A percentile compares a stretch with the other conserved stretches of the same genome.
Conservation (phyloP, 64 coral and sea anemone species). For the Montipora capricornis region DNA sequence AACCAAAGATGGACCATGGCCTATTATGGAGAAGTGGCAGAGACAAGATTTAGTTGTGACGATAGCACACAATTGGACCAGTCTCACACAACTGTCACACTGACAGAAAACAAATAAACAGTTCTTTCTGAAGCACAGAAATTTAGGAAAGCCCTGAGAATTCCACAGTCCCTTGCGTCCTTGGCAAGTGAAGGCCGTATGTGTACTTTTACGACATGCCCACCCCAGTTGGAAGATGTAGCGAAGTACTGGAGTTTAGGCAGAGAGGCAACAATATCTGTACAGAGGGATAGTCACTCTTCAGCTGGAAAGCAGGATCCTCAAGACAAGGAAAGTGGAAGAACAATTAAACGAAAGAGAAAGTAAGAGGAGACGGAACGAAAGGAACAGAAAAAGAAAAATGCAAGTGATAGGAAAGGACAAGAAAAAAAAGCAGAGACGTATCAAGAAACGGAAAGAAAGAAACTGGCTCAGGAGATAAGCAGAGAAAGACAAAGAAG, state of each 20-base stretch:
- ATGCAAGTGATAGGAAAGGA: neutral
- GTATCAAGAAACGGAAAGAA: no score
- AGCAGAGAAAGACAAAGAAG: neutral
- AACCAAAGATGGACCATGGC: slow-evolving; percentile 57
- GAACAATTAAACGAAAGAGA: neutral
- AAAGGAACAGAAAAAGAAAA: neutral
- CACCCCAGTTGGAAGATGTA: neutral
- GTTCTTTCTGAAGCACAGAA: slow-evolving; percentile 35
- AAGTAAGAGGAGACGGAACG: neutral
- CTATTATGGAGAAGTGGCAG: neutral
- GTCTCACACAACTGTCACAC: slow-evolving; percentile 3
- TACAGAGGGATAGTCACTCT: neutral
- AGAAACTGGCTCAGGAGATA: neutral
- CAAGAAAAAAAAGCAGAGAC: neutral
- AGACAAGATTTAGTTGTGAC: neutral
- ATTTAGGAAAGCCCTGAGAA: slow-evolving; percentile 10
- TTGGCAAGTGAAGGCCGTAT: slow-evolving; percentile 39
- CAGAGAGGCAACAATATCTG: neutral
- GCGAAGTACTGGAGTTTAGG: slow-evolving; percentile 16
- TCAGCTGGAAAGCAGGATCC: neutral
- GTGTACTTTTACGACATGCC: slow-evolving; percentile 1
- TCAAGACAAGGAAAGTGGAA: neutral
- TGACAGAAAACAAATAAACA: slow-evolving; percentile 5
- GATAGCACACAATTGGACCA: neutral
- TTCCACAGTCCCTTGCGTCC: slow-evolving; percentile 24